phyloP scores from a whole-genome alignment of 2,888 invertebrate species.

The Euproctis similis region DNA sequence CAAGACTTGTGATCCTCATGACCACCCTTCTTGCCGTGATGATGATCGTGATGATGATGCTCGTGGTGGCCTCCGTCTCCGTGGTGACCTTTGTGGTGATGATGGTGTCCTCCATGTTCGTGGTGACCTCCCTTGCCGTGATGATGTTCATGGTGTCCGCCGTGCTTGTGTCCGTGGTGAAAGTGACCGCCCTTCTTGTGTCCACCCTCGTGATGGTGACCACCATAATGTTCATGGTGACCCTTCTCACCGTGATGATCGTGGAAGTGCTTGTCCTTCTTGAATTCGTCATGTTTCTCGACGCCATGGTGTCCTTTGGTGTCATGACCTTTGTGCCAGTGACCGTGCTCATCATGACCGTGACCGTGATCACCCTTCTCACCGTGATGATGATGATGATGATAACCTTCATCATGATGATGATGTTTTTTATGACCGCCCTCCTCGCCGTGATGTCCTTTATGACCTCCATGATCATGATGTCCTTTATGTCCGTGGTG shows the following conservation, averaged over 20 bases:
- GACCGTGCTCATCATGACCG: slow-evolving; percentile 74
- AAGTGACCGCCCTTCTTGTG: slow-evolving; percentile 87
- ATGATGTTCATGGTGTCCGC: slow-evolving; percentile 84
- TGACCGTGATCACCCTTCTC: slow-evolving; percentile 79
- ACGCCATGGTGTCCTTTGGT: slow-evolving; percentile 89
- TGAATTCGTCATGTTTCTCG: slow-evolving; percentile 88
- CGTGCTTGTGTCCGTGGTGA: slow-evolving; percentile 86
- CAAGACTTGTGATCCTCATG: slow-evolving; percentile 87
- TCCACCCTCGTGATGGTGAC: slow-evolving; percentile 83
- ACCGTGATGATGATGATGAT: slow-evolving; percentile 77
- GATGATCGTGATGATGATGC: slow-evolving; percentile 82
- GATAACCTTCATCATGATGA: slow-evolving; percentile 79
- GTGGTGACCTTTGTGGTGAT: slow-evolving; percentile 86
- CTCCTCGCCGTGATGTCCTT: slow-evolving; percentile 76
- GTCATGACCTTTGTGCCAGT: slow-evolving; percentile 87
- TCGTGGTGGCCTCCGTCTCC: slow-evolving; percentile 85
- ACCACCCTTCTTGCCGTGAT: slow-evolving; percentile 86
- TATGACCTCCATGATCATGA: slow-evolving; percentile 79
- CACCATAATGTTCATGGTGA: slow-evolving; percentile 85
- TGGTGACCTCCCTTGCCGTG: slow-evolving; percentile 86
- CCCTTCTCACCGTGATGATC: slow-evolving; percentile 88
- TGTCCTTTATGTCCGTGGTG: slow-evolving; percentile 82
- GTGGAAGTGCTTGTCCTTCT: slow-evolving; percentile 90
- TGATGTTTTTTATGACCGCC: slow-evolving; percentile 79
- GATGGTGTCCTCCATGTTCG: slow-evolving; percentile 85